Evolutionary conservation across 1,140 invertebrate genomes (phyloP), one percentile per base, ranked within the genome.

Genomic region (Drosophila cardini): DNA sequence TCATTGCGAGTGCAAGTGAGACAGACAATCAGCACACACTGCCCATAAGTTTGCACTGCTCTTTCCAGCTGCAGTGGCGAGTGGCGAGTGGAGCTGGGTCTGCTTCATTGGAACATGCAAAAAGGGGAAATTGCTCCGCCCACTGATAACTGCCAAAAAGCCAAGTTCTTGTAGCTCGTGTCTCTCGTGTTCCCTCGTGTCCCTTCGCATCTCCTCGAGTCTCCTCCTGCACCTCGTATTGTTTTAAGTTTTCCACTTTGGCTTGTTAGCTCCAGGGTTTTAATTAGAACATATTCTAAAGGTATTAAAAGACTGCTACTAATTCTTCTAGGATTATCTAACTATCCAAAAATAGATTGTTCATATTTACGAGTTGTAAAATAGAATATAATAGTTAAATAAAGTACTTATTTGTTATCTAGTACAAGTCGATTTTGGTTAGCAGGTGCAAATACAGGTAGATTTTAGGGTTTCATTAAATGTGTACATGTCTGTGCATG

Each of bases 121-220:
- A 45, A 6, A 72, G 78, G 70, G 80, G 76, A 76, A 80, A 80
- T 74, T 52, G 85, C 85, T 75, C 86, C 81, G 82, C 86, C 81
- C 45, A 76, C 53, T 76, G 50, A 76, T 56, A 84, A 68, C 69
- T 71, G 68, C 78, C 75, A 76, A 80, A 26, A 36, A 18, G 32
- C 52, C 38, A 13, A 36, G 5, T 8, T 3, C 11, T 11, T 10
- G 9, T 32, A 9, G 21, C 13, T 18, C 15, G 21, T 26, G 2
- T 6, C 26, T 21, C 45, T 18, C 45, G 4, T 52, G n/a, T n/a
- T 10, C 10, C 9, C 30, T 38, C 52, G 21, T 26, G 21, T 38
- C 50, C 15, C 30, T 13, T 8, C 1, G 9, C 0, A 21, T 50
- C 46, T 26, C 46, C 0, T 26, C 21, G 21, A 4, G 21, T 50